Percentiles rank a stretch among this genome's conserved stretches.
These are phyloP conservation scores for Poeciliopsis turneri DNA, from an alignment of 2,797 vertebrate species.

Conservation along the genomic window DNA sequence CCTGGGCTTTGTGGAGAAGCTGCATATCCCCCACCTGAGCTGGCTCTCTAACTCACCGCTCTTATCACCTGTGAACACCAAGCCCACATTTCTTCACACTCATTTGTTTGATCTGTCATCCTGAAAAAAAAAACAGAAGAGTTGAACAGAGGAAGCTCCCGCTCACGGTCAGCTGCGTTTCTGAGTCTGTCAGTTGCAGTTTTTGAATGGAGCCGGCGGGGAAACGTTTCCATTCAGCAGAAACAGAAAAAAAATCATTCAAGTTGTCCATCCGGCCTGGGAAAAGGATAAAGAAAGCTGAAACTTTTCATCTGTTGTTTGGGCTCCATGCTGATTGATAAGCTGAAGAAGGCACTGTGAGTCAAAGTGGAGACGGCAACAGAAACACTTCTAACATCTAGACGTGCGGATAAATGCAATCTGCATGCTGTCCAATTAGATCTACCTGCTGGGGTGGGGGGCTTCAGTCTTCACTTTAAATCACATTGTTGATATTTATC, in stretches of 20 bases:
- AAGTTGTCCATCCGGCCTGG: not conserved
- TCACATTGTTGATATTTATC: constrained; percentile 25
- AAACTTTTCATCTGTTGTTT: not conserved
- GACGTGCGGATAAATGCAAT: not conserved
- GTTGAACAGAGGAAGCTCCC: not conserved
- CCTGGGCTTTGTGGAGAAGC: not conserved
- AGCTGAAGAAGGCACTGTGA: not conserved
- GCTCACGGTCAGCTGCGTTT: not conserved
- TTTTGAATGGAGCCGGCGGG: not conserved
- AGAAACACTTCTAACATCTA: not conserved
- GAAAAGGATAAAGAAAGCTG: not conserved
- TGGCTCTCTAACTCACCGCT: not conserved
- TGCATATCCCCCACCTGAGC: not conserved
- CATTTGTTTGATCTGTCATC: not conserved
- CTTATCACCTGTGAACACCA: not conserved
- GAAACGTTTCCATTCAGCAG: not conserved
- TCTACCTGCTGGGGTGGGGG: not conserved
- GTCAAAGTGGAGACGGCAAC: not conserved
- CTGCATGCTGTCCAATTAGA: not conserved
- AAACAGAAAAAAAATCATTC: not conserved
- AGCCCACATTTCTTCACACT: not conserved
- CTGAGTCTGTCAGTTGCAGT: not conserved
- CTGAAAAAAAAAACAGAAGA: not conserved
- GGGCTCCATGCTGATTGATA: not conserved
- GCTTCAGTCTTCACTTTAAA: constrained; percentile 15